Percentiles rank a stretch among this genome's conserved stretches.
These are phyloP conservation scores for Pampus argenteus DNA, from an alignment of 2,797 vertebrate genomes.

Conservation along the genomic window DNA sequence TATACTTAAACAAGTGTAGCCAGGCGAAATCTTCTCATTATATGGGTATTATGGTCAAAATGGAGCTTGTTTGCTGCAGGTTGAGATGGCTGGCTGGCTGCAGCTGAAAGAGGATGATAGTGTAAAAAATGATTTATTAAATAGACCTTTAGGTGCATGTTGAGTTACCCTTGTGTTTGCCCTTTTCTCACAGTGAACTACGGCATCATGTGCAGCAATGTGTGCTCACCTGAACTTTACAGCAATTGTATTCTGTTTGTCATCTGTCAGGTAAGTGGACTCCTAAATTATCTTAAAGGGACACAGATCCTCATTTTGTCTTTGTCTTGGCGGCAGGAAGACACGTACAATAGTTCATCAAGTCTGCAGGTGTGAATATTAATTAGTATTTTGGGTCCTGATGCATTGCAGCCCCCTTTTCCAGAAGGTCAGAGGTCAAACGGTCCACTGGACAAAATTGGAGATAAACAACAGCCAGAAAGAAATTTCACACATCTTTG, in stretches of 20 bases:
- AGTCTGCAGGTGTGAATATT: not conserved
- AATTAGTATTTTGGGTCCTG: not conserved
- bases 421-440: not conserved
- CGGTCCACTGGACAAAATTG: not conserved
- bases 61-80: conserved; percentile 42
- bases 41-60: conserved; percentile 50
- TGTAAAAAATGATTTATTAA: conserved; percentile 7
- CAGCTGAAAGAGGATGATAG: conserved; percentile 27
- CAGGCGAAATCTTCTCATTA: conserved; percentile 64
- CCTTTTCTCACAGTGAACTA: conserved; percentile 1
- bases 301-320: not conserved
- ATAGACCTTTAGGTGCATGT: conserved; percentile 16
- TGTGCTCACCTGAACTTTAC: not conserved
- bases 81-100: conserved; percentile 23
- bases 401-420: not conserved
- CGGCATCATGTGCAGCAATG: conserved; percentile 55
- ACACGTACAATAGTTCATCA: not conserved
- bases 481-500: not conserved
- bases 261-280: not conserved
- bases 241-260: not conserved
- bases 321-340: not conserved
- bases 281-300: not conserved
- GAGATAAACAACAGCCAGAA: not conserved
- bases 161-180: not conserved
- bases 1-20: conserved; percentile 55